Evolutionary conservation across 2,113 vertebrate species (phyloP).

Genomic region (Triplophysa rosa): DNA sequence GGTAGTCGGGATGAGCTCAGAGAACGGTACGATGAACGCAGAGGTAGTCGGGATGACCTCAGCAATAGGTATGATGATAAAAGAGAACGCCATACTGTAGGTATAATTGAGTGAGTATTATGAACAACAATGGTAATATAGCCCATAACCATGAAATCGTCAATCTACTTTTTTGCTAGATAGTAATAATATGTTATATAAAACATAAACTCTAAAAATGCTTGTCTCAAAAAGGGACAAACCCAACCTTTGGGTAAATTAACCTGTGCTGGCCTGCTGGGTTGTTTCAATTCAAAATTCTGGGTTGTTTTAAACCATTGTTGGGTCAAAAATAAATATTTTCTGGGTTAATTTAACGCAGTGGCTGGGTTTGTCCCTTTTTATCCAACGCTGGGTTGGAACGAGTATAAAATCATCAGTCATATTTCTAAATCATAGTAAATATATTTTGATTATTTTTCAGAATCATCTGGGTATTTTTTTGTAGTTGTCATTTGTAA

Average conservation of each 20-base stretch:
- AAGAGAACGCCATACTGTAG: slow-evolving; percentile 15
- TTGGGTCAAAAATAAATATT: no score
- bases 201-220: no score
- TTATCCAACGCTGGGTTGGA: no score
- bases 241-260: no score
- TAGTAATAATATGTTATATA: neutral
- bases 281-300: no score
- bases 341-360: no score
- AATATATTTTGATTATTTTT: neutral
- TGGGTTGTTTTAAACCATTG: no score
- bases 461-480: neutral
- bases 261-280: no score
- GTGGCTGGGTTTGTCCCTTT: no score
- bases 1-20: neutral
- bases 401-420: neutral
- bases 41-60: slow-evolving; percentile 31
- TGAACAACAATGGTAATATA: slow-evolving; percentile 19
- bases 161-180: neutral
- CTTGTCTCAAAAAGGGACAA: no score
- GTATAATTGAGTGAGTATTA: slow-evolving; percentile 37
- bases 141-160: slow-evolving; percentile 18
- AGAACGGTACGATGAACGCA: slow-evolving; percentile 38
- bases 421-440: neutral
- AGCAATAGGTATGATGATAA: slow-evolving; percentile 48
- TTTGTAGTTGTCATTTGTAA: no score